Conservation (phyloP, 2,113 vertebrate genomes). For the Turdus rufiventris region DNA sequence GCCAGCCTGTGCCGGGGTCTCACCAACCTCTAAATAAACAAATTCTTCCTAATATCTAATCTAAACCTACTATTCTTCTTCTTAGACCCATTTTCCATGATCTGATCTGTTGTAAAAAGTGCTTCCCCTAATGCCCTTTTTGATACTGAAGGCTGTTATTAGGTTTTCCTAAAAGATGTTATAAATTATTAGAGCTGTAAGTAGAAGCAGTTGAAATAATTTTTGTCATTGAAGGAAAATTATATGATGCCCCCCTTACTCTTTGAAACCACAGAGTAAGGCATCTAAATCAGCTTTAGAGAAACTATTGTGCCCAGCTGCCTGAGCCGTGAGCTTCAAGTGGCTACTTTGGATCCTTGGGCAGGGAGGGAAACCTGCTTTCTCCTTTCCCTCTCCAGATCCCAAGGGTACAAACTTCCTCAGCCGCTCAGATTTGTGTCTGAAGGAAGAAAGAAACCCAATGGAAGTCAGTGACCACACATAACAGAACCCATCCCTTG, state of each 20-base stretch:
- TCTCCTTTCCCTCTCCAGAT: neutral
- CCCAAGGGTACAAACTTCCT: neutral
- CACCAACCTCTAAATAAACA: neutral
- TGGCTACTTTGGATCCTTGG: neutral
- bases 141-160: neutral
- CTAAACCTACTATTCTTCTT: neutral
- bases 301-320: neutral
- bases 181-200: neutral
- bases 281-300: neutral
- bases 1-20: rapidly evolving
- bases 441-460: neutral
- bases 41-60: neutral
- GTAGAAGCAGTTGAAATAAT: neutral
- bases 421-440: neutral
- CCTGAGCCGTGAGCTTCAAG: neutral
- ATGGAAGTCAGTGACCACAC: neutral
- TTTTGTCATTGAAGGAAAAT: neutral
- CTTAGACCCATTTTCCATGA: neutral
- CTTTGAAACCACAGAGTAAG: neutral
- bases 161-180: neutral
- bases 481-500: neutral
- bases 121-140: neutral
- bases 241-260: neutral
- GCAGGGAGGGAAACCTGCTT: neutral
- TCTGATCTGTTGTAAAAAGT: neutral